Conservation (phyloP, 2,113 vertebrate genomes). For the Dinomys branickii region DNA sequence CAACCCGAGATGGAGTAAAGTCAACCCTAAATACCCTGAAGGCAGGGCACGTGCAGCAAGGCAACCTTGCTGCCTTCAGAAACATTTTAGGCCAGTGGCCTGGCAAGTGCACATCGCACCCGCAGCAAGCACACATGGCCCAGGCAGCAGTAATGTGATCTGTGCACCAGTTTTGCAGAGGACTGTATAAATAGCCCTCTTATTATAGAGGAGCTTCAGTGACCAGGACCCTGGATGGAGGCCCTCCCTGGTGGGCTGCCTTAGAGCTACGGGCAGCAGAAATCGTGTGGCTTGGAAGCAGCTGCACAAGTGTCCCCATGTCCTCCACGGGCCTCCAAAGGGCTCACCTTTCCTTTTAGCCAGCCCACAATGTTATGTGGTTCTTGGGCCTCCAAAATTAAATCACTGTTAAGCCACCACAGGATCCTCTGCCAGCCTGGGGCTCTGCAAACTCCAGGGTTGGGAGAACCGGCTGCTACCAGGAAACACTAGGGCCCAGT, state of each 20-base stretch:
- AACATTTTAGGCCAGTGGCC: slow-evolving; percentile 59
- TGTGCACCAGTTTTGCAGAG: background rate
- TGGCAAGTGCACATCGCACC: slow-evolving; percentile 38
- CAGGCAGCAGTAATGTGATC: slow-evolving; percentile 61
- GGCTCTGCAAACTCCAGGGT: slow-evolving; percentile 68
- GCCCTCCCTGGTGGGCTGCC: slow-evolving; percentile 79
- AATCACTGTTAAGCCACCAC: slow-evolving; percentile 78
- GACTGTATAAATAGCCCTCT: slow-evolving; percentile 75
- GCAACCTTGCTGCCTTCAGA: background rate
- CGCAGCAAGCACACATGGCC: background rate
- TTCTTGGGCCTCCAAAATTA: slow-evolving; percentile 76
- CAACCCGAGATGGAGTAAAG: background rate
- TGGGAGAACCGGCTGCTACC: slow-evolving; percentile 54
- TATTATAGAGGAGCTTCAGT: slow-evolving; percentile 55
- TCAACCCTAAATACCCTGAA: background rate
- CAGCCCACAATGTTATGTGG: slow-evolving; percentile 38
- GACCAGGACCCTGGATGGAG: slow-evolving; percentile 44
- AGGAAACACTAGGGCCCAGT: background rate
- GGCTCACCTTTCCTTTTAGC: slow-evolving; percentile 45
- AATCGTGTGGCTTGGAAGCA: slow-evolving; percentile 81
- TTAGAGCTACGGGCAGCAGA: slow-evolving; percentile 73
- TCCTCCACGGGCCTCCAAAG: slow-evolving; percentile 66
- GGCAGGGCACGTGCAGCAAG: background rate
- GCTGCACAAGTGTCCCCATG: slow-evolving; percentile 76
- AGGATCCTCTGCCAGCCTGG: slow-evolving; percentile 43